phyloP scores from a whole-genome alignment of 2,797 vertebrate genomes.

The Manis crassicaudata region DNA sequence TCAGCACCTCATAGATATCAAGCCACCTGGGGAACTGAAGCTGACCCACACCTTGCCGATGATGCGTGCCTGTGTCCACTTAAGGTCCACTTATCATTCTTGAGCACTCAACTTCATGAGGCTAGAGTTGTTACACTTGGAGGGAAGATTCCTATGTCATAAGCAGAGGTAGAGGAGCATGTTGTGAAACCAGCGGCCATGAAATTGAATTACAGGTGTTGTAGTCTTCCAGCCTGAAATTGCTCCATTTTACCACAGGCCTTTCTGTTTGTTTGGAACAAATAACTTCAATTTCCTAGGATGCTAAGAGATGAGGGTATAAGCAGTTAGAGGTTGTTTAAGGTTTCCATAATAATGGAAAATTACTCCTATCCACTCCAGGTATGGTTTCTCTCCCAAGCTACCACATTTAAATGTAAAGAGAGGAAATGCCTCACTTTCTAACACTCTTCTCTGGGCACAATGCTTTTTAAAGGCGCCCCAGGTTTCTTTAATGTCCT shows the following conservation, averaged over 20 bases:
- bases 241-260: conserved; percentile 84
- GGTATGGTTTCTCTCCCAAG: conserved; percentile 69
- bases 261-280: conserved; percentile 86
- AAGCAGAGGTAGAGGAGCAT: conserved; percentile 74
- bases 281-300: conserved; percentile 86
- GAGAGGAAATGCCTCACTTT: conserved; percentile 71
- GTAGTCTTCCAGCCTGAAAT: conserved; percentile 84
- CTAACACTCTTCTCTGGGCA: conserved; percentile 60
- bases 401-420: conserved; percentile 71
- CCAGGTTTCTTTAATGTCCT: conserved; percentile 58
- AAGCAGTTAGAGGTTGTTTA: conserved; percentile 84
- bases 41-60: conserved; percentile 69
- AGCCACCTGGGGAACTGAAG: background rate
- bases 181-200: conserved; percentile 86
- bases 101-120: conserved; percentile 64
- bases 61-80: conserved; percentile 65
- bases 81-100: conserved; percentile 69
- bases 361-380: conserved; percentile 84
- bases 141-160: conserved; percentile 78
- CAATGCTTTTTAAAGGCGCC: conserved; percentile 59
- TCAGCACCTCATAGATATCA: background rate
- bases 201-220: conserved; percentile 89
- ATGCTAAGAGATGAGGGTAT: conserved; percentile 80
- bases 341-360: conserved; percentile 84
- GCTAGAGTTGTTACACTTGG: conserved; percentile 67